Evolutionary conservation across 2,888 invertebrate species (phyloP).

Genomic region (Physocephala rufipes): DNA sequence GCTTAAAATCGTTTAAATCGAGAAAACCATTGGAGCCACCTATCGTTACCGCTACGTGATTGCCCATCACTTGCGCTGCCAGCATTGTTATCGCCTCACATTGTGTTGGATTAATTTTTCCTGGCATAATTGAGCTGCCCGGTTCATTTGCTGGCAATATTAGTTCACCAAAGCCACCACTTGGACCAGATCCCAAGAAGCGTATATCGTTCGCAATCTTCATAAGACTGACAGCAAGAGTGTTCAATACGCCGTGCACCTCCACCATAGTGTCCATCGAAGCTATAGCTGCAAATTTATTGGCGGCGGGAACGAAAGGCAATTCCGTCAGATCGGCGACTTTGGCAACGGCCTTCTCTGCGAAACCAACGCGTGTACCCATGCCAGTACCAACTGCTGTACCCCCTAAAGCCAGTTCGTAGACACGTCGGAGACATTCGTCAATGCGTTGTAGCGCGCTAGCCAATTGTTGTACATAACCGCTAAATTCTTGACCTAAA

Average conservation of each 20-base stretch:
- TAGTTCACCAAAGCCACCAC: conserved; percentile 95
- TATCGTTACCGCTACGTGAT: conserved; percentile 91
- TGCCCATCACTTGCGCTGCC: conserved; percentile 96
- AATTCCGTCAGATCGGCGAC: conserved; percentile 84
- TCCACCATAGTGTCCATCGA: conserved; percentile 95
- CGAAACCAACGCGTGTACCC: conserved; percentile 94
- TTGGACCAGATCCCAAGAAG: conserved; percentile 93
- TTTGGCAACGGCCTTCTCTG: conserved; percentile 88
- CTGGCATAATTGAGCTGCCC: conserved; percentile 99
- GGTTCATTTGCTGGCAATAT: conserved; percentile 98
- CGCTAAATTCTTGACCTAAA: conserved; percentile 97
- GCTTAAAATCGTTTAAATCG: conserved; percentile 98
- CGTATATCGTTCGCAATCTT: conserved; percentile 95
- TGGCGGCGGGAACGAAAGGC: conserved; percentile 94
- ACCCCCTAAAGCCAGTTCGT: conserved; percentile 93
- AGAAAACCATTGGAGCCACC: conserved; percentile 98
- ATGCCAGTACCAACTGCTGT: conserved; percentile 99
- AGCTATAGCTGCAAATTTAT: conserved; percentile 98
- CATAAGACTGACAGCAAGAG: conserved; percentile 91
- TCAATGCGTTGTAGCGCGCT: conserved; percentile 88
- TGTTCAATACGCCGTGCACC: conserved; percentile 94
- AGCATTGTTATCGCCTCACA: conserved; percentile 99
- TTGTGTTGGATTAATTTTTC: conserved; percentile 99
- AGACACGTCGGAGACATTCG: conserved; percentile 83
- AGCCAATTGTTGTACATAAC: conserved; percentile 85